phyloP scores from a whole-genome alignment of 2,888 invertebrate species.

The Drosophila basisetae region DNA sequence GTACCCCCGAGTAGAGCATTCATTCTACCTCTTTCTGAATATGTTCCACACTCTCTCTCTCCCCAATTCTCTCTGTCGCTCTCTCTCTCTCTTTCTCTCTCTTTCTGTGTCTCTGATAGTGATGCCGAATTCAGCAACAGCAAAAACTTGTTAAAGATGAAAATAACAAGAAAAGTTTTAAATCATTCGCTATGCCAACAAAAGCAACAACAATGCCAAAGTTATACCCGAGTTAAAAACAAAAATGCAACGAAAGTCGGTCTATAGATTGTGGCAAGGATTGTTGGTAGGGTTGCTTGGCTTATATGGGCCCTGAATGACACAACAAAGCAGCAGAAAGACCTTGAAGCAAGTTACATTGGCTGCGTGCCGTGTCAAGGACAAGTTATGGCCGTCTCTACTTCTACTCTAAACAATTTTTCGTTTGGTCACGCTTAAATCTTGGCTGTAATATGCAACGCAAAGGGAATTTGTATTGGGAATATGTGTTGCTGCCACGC shows the following conservation, averaged over 20 bases:
- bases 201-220: slow-evolving; percentile 40
- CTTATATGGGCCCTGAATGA: slow-evolving; percentile 17
- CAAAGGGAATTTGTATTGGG: slow-evolving; percentile 14
- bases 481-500: slow-evolving; percentile 11
- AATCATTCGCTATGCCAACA: slow-evolving; percentile 73
- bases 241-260: slow-evolving; percentile 43
- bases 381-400: slow-evolving; percentile 12
- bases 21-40: background rate
- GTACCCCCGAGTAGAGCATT: slow-evolving; percentile 46
- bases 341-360: slow-evolving; percentile 18
- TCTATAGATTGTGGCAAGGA: slow-evolving; percentile 13
- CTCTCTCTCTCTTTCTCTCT: background rate
- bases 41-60: background rate
- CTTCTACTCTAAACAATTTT: background rate
- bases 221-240: slow-evolving; percentile 46
- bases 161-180: slow-evolving; percentile 80
- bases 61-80: background rate
- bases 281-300: slow-evolving; percentile 16
- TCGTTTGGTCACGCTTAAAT: slow-evolving; percentile 12
- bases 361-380: slow-evolving; percentile 35
- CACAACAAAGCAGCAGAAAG: slow-evolving; percentile 8
- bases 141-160: slow-evolving; percentile 76
- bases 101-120: slow-evolving; percentile 1
- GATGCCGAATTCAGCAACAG: slow-evolving; percentile 16
- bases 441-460: slow-evolving; percentile 29